A percentile compares a stretch with the other conserved stretches of the same genome.
Conservation (phyloP, 2,888 invertebrate species). For the Thecophora atra region DNA sequence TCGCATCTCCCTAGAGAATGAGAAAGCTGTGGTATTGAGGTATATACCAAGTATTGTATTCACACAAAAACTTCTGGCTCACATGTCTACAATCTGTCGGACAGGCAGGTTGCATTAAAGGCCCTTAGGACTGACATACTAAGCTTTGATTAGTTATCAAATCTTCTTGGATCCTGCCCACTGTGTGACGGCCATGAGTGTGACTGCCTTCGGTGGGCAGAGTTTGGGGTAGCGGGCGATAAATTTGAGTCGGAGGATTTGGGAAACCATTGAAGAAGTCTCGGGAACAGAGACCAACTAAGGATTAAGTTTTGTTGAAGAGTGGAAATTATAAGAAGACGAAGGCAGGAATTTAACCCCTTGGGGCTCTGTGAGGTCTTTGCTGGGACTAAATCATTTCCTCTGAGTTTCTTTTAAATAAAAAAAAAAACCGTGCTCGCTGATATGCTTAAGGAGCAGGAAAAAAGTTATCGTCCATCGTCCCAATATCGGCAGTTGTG, state of each 20-base stretch:
- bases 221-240: slow-evolving; percentile 29
- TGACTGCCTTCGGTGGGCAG: neutral
- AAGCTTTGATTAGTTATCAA: no score
- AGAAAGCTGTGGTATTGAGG: no score
- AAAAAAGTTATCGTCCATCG: slow-evolving; percentile 10
- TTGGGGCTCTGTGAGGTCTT: neutral
- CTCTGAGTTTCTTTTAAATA: neutral
- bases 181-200: neutral
- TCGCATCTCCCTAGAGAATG: no score
- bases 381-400: neutral
- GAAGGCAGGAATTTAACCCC: slow-evolving; percentile 20
- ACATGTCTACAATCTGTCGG: no score
- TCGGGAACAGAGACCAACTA: neutral
- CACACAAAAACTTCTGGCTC: no score
- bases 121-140: no score
- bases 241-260: slow-evolving; percentile 26
- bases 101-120: no score
- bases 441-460: neutral
- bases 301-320: neutral
- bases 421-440: neutral
- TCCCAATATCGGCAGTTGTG: slow-evolving; percentile 1
- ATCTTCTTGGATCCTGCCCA: neutral
- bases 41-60: no score
- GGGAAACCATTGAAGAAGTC: neutral
- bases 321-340: slow-evolving; percentile 19